phyloP scores from a whole-genome alignment of 2,113 vertebrate genomes.

The Lontra canadensis region DNA sequence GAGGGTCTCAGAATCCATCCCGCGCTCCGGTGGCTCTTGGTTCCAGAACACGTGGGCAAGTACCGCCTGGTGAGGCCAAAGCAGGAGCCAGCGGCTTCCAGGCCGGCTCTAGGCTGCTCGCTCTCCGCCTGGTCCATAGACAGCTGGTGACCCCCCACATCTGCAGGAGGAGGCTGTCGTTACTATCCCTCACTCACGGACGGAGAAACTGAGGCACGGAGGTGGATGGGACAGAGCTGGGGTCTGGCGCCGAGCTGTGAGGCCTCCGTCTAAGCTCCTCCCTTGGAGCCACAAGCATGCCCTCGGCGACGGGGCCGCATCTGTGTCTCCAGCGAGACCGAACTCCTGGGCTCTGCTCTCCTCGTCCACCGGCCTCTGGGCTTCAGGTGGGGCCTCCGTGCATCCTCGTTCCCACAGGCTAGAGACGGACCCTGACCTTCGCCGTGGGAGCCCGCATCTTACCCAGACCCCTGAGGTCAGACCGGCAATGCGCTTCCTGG shows the following conservation, averaged over 20 bases:
- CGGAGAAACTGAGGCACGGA: not conserved
- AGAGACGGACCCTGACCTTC: not conserved
- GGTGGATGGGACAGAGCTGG: rapidly evolving
- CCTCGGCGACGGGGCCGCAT: rapidly evolving
- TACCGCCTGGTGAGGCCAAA: not conserved
- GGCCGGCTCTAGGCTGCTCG: rapidly evolving
- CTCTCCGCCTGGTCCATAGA: rapidly evolving
- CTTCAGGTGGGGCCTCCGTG: not conserved
- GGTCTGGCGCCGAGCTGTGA: not conserved
- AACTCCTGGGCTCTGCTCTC: not conserved
- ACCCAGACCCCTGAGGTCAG: not conserved
- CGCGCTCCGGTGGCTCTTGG: rapidly evolving
- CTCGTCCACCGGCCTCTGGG: not conserved
- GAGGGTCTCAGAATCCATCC: not conserved
- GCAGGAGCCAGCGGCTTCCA: rapidly evolving
- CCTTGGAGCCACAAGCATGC: too few relatives aligned
- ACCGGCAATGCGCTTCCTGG: not conserved
- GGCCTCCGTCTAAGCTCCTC: not conserved
- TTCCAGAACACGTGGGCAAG: not conserved
- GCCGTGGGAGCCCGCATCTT: rapidly evolving
- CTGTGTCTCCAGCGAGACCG: not conserved
- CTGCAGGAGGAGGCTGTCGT: rapidly evolving
- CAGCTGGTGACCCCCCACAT: too few relatives aligned
- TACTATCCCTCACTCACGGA: not conserved
- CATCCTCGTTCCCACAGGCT: not conserved